Percentiles rank a stretch among this genome's conserved stretches.
Evolutionary conservation across 2,113 vertebrate species (phyloP).

Genomic region (Craseonycteris thonglongyai): DNA sequence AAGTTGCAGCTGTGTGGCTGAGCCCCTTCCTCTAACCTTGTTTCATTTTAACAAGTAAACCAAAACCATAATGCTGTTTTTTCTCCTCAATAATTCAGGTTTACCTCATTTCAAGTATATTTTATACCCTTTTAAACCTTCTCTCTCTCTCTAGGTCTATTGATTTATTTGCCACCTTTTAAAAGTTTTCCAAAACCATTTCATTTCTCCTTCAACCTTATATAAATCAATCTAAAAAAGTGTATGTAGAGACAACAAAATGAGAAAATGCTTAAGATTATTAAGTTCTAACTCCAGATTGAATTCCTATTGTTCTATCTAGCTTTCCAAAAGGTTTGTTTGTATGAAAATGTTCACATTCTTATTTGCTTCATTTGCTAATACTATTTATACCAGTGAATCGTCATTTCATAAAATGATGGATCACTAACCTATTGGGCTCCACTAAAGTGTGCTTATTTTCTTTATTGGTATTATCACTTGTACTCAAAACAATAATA

Average conservation of each 20-base stretch:
- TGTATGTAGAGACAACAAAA: background rate
- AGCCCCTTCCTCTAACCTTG: background rate
- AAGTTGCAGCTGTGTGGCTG: accelerated
- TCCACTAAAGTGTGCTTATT: background rate
- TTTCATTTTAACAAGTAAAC: conserved; percentile 12
- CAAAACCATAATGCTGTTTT: background rate
- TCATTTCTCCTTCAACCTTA: background rate
- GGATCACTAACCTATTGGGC: background rate
- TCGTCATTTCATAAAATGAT: background rate
- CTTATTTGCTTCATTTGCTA: background rate
- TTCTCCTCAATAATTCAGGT: conserved; percentile 29
- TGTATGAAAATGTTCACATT: background rate
- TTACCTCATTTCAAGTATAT: background rate
- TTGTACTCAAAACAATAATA: background rate
- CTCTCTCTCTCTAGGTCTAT: background rate
- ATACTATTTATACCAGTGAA: background rate
- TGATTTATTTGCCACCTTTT: conserved; percentile 13
- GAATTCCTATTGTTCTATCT: background rate
- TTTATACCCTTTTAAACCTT: background rate
- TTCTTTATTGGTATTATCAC: background rate
- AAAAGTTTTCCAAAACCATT: conserved; percentile 27
- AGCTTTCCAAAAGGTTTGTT: background rate
- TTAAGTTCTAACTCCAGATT: background rate
- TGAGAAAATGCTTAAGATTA: background rate
- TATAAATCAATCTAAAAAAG: background rate